These are phyloP conservation scores for Lontra canadensis DNA, from an alignment of 2,113 vertebrate genomes.

Conservation along the genomic window DNA sequence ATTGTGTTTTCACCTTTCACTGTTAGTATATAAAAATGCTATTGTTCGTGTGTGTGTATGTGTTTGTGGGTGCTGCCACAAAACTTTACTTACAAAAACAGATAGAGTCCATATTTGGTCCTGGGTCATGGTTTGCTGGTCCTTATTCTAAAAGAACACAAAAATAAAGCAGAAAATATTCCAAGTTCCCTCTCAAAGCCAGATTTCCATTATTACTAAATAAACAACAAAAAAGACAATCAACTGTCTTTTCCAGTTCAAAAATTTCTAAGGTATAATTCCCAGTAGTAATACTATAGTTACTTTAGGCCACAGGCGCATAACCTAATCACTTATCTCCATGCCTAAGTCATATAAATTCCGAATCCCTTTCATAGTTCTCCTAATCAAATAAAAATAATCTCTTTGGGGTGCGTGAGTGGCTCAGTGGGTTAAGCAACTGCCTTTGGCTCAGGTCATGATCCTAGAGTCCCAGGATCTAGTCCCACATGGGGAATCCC, in stretches of 20 bases:
- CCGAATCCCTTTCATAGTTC: not conserved
- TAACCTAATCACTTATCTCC: not conserved
- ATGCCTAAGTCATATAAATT: not conserved
- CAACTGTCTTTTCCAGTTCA: not conserved
- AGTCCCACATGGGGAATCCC: too few species aligned
- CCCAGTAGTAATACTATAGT: not conserved
- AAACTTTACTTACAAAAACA: conserved; percentile 1
- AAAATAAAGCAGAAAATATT: not conserved
- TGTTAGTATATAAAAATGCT: not conserved
- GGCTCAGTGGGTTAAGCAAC: too few species aligned
- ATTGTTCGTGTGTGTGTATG: too few species aligned
- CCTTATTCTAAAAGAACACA: conserved; percentile 6
- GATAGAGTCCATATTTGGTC: not conserved
- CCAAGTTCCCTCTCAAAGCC: not conserved
- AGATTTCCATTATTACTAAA: not conserved
- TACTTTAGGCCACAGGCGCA: not conserved
- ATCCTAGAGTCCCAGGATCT: too few species aligned
- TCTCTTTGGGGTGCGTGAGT: too few species aligned
- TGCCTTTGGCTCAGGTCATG: too few species aligned
- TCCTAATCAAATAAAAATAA: not conserved
- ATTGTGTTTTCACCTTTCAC: conserved; percentile 3
- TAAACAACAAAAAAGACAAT: not conserved
- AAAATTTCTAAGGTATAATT: not conserved
- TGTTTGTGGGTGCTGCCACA: not conserved
- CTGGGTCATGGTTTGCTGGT: not conserved